Evolutionary conservation across 2,888 invertebrate genomes (phyloP), one percentile per base, ranked within the genome.

Genomic region (Omphaloscelis lunosa): DNA sequence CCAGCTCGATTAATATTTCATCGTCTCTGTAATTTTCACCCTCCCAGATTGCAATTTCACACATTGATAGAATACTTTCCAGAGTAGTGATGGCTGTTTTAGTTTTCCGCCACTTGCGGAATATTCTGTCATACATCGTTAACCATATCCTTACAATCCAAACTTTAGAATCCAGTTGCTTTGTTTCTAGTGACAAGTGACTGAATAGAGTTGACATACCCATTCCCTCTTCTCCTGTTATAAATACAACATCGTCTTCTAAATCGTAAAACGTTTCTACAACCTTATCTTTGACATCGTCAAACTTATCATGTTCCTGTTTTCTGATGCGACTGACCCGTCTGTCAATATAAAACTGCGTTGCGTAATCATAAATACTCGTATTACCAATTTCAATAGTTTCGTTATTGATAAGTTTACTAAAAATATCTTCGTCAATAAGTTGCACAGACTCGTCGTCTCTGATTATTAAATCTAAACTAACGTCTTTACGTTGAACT

Each of bases 131-230:
- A 17, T 80, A 53, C 39, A 80, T 80, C 1, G 72, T 27, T 48
- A 85, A 59, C 53, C 84, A 75, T 17, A 87, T 79, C 39, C 80
- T 69, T 23, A 82, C 63, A 68, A 87, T 78, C 87, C 89, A 89
- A 51, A 77, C 39, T 0, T 63, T 53, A 15, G 80, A 79, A 56
- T 82, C 53, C 0, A 45, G 0, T 53, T 78, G 45, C 56, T 85
- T 88, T 17, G 89, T 85, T 29, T 74, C 77, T 0, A 79, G n/a
- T 12, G 88, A 79, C 48, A 89, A 71, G n/a, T 85, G 82, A 0
- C 82, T 84, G 0, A 89, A 76, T 5, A 89, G 39, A n/a, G 79
- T 86, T n/a, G 89, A 88, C 70, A 85, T 89, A 11, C 89, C 89
- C 89, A 89, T 88, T 0, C 89, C 89, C 0, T 77, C 66, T 58